A percentile compares a stretch with the other conserved stretches of the same genome.
Evolutionary conservation across 1,140 invertebrate genomes (phyloP).

Genomic region (Drosophila melanica): DNA sequence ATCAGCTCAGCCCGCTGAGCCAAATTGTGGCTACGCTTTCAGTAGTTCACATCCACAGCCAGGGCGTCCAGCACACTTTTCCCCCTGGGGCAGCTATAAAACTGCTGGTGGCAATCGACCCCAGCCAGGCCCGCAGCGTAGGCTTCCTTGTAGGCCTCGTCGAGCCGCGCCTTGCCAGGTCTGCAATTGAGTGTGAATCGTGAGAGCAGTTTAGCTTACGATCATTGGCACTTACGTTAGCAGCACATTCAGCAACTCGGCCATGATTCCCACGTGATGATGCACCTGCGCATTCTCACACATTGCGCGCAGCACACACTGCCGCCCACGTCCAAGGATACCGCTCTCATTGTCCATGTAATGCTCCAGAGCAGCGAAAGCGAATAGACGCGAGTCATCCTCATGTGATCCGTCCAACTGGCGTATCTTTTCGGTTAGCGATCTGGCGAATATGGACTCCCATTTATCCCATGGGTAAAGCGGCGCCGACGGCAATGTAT

Average conservation of each 20-base stretch:
- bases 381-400: slow-evolving; percentile 70
- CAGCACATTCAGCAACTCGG: slow-evolving; percentile 69
- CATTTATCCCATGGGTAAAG: slow-evolving; percentile 79
- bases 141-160: slow-evolving; percentile 53
- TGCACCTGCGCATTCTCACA: slow-evolving; percentile 82
- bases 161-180: slow-evolving; percentile 61
- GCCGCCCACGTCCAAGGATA: slow-evolving; percentile 35
- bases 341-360: slow-evolving; percentile 67
- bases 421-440: slow-evolving; percentile 50
- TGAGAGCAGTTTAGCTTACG: slow-evolving; percentile 7
- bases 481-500: slow-evolving; percentile 64
- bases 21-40: background rate
- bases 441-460: slow-evolving; percentile 67
- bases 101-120: slow-evolving; percentile 59
- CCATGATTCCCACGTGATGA: slow-evolving; percentile 69
- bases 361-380: slow-evolving; percentile 63
- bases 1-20: slow-evolving; percentile 39
- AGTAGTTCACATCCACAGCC: slow-evolving; percentile 47
- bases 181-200: slow-evolving; percentile 38
- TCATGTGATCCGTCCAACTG: slow-evolving; percentile 49
- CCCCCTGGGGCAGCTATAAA: slow-evolving; percentile 55
- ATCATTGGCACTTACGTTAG: slow-evolving; percentile 63
- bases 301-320: slow-evolving; percentile 70
- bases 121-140: slow-evolving; percentile 60
- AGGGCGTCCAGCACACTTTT: slow-evolving; percentile 60